Percentiles rank a stretch among this genome's conserved stretches.
These are phyloP conservation scores for Botrylloides violaceus DNA, from an alignment of 23 tunicate genomes.

Conservation along the genomic window DNA sequence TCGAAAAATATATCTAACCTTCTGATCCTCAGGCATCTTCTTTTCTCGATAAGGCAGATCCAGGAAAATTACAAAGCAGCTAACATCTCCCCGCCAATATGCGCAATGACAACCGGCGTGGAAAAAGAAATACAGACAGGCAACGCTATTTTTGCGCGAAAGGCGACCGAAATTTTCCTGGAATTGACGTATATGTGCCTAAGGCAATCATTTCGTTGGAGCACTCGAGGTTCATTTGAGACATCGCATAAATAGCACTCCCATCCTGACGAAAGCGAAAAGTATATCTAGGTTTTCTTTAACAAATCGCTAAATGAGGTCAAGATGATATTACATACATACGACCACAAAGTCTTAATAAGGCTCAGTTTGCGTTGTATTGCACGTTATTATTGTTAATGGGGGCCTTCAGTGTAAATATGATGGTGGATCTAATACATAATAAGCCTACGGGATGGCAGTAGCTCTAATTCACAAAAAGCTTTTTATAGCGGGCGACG, in stretches of 20 bases:
- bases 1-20: neutral
- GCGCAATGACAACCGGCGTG: neutral
- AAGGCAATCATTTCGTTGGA: conserved; percentile 6
- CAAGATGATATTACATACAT: no score
- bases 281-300: neutral
- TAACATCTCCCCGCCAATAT: neutral
- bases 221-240: conserved; percentile 1
- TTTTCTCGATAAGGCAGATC: neutral
- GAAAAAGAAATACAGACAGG: neutral
- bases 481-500: no score
- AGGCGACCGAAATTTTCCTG: conserved; percentile 17
- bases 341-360: no score
- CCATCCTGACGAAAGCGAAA: neutral
- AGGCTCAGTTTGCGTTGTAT: no score
- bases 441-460: no score
- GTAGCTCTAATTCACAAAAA: no score
- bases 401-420: no score
- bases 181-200: conserved; percentile 33
- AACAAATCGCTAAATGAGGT: neutral
- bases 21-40: conserved; percentile 14
- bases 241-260: neutral
- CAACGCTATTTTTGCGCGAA: conserved; percentile 16
- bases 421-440: no score
- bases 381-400: no score
- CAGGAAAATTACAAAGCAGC: neutral